Base-by-base conservation (phyloP, 53 echinoderm and acorn worm genomes). In the Zoroaster sp. region DNA sequence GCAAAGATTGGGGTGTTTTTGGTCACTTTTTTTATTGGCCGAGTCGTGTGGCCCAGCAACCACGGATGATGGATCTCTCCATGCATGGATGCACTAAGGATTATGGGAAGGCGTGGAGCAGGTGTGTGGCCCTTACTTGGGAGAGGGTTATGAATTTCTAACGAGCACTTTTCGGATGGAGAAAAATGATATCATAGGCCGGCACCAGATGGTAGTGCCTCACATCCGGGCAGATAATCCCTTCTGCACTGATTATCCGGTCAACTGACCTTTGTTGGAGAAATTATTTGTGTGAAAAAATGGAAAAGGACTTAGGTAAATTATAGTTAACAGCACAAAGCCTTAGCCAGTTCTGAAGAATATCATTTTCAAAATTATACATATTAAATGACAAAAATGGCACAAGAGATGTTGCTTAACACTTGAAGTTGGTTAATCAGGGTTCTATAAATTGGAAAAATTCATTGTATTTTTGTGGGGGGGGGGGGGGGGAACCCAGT, bases 81-180 rank as follows among this genome's bases (percentile, higher is more conserved):
- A 5, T 54, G 81, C 81, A 54, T 81, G 65, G 45, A 30, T 81
- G 81, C 81, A 41, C 81, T 41, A 18, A 67, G 67, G 81, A 81
- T 81, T 81, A 80, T 40, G 65, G 80, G 80, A 65, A 31, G 55
- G 25, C 21, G 30, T 65, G 30, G 28, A 40, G 81, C 66, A 67
- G 81, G 66, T 81, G 66, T 78, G 45, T 52, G 59, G 66, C 12
- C 41, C 65, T 39, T 66, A 6, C 28, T 36, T 43, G 36, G 38
- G 81, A 81, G 67, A 40, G 67, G 65, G 67, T 33, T 36, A 63
- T 77, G 77, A 49, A 77, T 77, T 43, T 18, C 44, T 77, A 78
- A 78, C 35, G 25, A 78, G 78, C 30, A 20, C 38, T 23, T 54
- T 10, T 46, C 6, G 49, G 33, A 14, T 17, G 1, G 63, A 59